Conservation (phyloP, 2,113 vertebrate genomes). For the Peromyscus leucopus region DNA sequence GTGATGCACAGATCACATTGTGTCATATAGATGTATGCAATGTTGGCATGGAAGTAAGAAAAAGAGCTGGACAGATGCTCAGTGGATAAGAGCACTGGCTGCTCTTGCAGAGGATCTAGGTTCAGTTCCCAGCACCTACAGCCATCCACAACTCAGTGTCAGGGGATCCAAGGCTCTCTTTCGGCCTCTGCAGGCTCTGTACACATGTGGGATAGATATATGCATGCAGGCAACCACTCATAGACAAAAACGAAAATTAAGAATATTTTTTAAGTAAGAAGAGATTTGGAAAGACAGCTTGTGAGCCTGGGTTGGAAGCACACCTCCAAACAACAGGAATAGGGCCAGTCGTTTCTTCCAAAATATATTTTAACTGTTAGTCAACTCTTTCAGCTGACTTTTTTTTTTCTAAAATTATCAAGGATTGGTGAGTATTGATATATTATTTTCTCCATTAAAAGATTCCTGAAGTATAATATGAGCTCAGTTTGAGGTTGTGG, state of each 20-base stretch:
- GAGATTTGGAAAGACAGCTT: neutral
- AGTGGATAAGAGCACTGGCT: neutral
- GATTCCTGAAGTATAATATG: neutral
- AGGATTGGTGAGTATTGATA: neutral
- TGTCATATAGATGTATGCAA: neutral
- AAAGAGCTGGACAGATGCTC: neutral
- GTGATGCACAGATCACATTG: neutral
- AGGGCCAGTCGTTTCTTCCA: neutral
- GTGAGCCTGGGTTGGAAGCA: neutral
- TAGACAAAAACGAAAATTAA: neutral
- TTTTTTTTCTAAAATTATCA: neutral
- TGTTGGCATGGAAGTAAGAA: neutral
- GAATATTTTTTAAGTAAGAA: neutral
- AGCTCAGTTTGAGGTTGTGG: neutral
- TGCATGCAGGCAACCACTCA: neutral
- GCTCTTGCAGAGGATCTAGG: neutral
- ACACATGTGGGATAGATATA: neutral
- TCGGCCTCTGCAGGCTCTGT: neutral
- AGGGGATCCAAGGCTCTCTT: neutral
- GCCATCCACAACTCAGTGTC: neutral
- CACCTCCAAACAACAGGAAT: neutral
- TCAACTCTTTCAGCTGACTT: constrained; percentile 22
- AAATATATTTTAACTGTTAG: constrained; percentile 37
- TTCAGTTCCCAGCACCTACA: neutral
- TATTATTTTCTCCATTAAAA: neutral